Conservation (phyloP, 1,140 invertebrate species). For the Drosophila seguyi region DNA sequence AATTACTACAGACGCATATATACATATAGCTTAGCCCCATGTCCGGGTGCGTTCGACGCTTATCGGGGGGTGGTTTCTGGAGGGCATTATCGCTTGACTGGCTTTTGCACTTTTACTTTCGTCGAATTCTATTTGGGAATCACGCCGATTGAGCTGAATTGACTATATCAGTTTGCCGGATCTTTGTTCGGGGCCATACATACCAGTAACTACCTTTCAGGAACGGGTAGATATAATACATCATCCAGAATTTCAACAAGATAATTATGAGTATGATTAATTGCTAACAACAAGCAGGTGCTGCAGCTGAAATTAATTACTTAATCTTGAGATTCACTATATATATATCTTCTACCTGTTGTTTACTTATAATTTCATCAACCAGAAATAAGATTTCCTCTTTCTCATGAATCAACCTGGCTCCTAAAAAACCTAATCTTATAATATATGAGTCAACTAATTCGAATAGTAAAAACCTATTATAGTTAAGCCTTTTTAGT, state of each 20-base stretch:
- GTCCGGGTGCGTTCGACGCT: conserved; percentile 29
- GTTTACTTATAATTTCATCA: conserved; percentile 9
- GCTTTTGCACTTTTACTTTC: conserved; percentile 67
- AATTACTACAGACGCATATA: conserved; percentile 2
- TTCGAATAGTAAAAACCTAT: background rate
- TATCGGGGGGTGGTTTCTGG: conserved; percentile 12
- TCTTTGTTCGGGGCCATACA: conserved; percentile 1
- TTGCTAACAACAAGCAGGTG: background rate
- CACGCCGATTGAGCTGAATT: conserved; percentile 31
- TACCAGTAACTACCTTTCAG: background rate
- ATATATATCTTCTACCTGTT: background rate
- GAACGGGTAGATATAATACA: conserved; percentile 2
- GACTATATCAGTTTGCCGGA: conserved; percentile 3
- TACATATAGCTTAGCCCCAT: background rate
- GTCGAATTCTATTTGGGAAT: conserved; percentile 14
- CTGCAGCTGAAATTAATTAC: background rate
- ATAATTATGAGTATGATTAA: background rate
- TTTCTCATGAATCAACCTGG: conserved; percentile 18
- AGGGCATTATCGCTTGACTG: conserved; percentile 29
- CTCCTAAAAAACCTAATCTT: conserved; percentile 15
- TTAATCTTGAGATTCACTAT: conserved; percentile 2
- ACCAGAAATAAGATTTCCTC: background rate
- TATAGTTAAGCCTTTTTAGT: conserved; percentile 13
- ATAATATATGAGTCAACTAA: conserved; percentile 27
- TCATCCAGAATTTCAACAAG: background rate